Evolutionary conservation across 2,113 vertebrate species (phyloP).

Genomic region (Hippocampus zosterae): DNA sequence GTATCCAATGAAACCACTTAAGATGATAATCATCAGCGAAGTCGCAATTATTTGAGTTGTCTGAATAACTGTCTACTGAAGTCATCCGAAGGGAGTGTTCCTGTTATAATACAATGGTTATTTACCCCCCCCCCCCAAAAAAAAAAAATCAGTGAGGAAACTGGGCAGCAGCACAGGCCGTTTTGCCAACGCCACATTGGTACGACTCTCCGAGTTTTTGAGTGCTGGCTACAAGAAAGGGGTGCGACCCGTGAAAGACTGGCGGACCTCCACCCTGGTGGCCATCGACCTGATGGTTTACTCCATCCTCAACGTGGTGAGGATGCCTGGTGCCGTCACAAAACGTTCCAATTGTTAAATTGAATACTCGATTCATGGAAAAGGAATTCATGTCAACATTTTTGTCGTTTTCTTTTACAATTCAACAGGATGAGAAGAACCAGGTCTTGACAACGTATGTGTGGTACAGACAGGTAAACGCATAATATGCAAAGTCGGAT

Average conservation of each 20-base stretch:
- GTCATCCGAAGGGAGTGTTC: too few species aligned
- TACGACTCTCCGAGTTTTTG: slow-evolving; percentile 75
- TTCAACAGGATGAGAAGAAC: slow-evolving; percentile 91
- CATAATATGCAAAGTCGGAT: not conserved
- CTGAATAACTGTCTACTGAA: too few species aligned
- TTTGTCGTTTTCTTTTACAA: not conserved
- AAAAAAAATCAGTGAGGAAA: slow-evolving; percentile 52
- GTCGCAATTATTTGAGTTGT: too few species aligned
- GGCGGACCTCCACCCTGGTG: slow-evolving; percentile 82
- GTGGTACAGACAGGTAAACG: slow-evolving; percentile 92
- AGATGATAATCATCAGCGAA: too few species aligned
- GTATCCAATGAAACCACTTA: not conserved
- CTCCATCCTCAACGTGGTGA: slow-evolving; percentile 92
- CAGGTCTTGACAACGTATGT: slow-evolving; percentile 96
- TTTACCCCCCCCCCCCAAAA: not conserved
- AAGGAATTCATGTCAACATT: not conserved
- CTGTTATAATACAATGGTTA: too few species aligned
- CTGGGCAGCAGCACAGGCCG: slow-evolving; percentile 16
- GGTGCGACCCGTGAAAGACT: slow-evolving; percentile 86
- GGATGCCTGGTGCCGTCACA: slow-evolving; percentile 28
- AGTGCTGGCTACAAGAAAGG: slow-evolving; percentile 82
- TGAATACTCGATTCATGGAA: not conserved
- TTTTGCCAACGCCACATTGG: slow-evolving; percentile 73
- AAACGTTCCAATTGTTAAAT: not conserved
- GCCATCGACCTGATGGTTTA: slow-evolving; percentile 94